Evolutionary conservation across 2,797 vertebrate species (phyloP), one percentile per base, ranked within the genome.

Genomic region (Hozukius guyotensis): DNA sequence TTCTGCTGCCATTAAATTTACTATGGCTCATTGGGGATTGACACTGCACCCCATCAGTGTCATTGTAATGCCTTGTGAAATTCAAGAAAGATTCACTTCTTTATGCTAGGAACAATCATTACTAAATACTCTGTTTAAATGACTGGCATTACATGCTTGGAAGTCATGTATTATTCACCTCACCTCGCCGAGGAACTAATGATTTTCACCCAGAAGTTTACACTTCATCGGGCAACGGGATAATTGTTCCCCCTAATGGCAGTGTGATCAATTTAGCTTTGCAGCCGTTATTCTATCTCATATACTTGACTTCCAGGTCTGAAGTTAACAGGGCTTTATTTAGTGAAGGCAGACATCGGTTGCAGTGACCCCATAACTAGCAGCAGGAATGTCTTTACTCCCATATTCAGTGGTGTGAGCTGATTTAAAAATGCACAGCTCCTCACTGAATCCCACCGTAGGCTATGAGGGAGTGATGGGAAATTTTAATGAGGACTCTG

Each of bases 11-110:
- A 88, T 94, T 93, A 93, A 90, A 91, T 92, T 88, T 72, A 78
- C 83, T 74, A 92, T 46, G 93, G 91, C 92, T 95, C 94, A 93
- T 94, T 91, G 89, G 84, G 90, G 89, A 92, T 69, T 78, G 91
- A 91, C 88, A 80, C 83, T 3, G 83, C 79, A 65, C 85, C 16
- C 87, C 84, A 88, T 89, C 92, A 85, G 84, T 90, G 89, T 87
- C 93, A 88, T 88, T 83, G 84, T 83, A 78, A 87, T 82, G 87
- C 85, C 75, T 79, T 73, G 84, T 86, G 92, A 89, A 88, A 94
- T 89, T 87, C 78, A 66, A 84, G 75, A 85, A 88, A 88, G 87
- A 90, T 84, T 90, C 89, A 84, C 86, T 86, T 80, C 88, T 92
- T 89, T 87, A 72, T 87, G 82, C 86, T 46, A 6, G 70, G 69